Base-by-base conservation (phyloP, 1,140 invertebrate species). In the Halesus radiatus region DNA sequence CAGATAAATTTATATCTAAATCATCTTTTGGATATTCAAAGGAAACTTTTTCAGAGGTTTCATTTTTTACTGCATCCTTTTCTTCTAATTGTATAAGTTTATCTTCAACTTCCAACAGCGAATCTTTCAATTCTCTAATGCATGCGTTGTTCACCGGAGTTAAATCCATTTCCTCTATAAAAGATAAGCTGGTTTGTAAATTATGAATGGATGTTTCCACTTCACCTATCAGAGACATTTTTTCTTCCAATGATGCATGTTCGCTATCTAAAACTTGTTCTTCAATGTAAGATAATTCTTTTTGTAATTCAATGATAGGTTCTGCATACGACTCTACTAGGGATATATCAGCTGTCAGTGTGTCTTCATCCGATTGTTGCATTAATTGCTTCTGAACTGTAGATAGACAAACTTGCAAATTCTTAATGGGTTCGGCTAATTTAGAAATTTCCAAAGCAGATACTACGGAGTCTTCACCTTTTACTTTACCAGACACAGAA, bases 381-480 rank as follows among this genome's bases (percentile, higher is more conserved):
- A 84, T 73, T 37, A 82, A 54, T 74, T 84, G 81, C 74, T 85
- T 81, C 76, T 85, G 83, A 13, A 84, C 72, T 8, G 64, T 60
- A 29, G 83, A 81, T 58, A 84, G 45, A 76, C 81, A 80, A 23
- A 76, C 77, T 80, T 82, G 79, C n/a, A 84, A 68, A 79, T 84
- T 50, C 10, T 66, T 70, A 8, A 83, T 81, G 5, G 84, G 84
- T 56, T 79, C 81, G 15, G 29, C 56, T 16, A 84, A 74, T 53
- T 80, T 54, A 37, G 79, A 68, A 22, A 80, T 18, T 58, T 83
- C 78, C 37, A 70, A 18, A 20, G 76, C 79, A 23, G 26, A 54
- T 6, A 73, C 58, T 53, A 68, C 80, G 2, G 62, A 60, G 13
- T 50, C 54, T 29, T 29, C 37, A 54, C 54, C 10, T 18, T 76